Base-by-base conservation (phyloP, 2,888 invertebrate genomes). In the Melinaea menophilus region DNA sequence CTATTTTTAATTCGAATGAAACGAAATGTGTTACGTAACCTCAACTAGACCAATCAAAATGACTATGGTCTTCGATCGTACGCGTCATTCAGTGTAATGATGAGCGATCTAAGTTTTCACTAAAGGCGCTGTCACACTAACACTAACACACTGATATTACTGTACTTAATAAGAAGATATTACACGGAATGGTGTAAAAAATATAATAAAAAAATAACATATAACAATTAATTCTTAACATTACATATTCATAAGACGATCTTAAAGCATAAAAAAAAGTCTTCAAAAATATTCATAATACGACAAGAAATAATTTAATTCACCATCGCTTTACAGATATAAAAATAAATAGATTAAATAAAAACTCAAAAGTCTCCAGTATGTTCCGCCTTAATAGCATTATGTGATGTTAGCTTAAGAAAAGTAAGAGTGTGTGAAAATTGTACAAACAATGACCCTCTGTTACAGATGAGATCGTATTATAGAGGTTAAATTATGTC, bases 21-120 rank as follows among this genome's bases (percentile, higher is more conserved):
- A 37, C 1, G 1, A 37, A 37, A 37, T 5, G 37, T 48, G 5
- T 48, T 48, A 48, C 48, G 12, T 48, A 48, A 47, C 46, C 12
- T 4, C 31, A 34, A 48, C 7, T 34, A 58, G 34, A 47, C n/a
- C n/a, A 57, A 31, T 35, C 13, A 51, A 54, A 55, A n/a, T 48
- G 22, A 59, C 33, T 22, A 65, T 66, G 65, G 55, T 57, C 59
- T 59, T 63, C 68, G 73, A 79, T 75, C 72, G 74, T 67, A 73
- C 76, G 72, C 76, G 74, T 73, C 73, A 73, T 79, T 73, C 71
- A 68, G 61, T 66, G 37, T 79, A 80, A 81, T 73, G 74, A 80
- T 79, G 75, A 69, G 41, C 12, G 48, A 56, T 56, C 70, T 41
- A 11, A 48, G 62, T 66, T 62, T 58, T 62, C 62, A 62, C 62